phyloP scores from a whole-genome alignment of 1,140 invertebrate genomes.

The Eumeta japonica region DNA sequence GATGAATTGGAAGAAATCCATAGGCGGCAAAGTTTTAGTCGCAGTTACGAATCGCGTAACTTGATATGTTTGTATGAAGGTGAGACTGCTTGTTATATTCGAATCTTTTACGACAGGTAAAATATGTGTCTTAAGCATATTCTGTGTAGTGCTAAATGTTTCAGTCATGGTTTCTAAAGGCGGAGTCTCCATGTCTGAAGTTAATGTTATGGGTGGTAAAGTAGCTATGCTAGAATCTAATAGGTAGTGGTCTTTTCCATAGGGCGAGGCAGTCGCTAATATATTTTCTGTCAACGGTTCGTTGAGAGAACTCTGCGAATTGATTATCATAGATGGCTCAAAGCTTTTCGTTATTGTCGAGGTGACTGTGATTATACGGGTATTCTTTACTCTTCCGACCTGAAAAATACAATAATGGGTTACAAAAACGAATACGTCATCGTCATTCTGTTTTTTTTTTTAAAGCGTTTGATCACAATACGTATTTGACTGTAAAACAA shows the following conservation, averaged over 20 bases:
- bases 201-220: conserved; percentile 74
- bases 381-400: conserved; percentile 84
- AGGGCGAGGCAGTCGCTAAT: conserved; percentile 72
- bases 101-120: conserved; percentile 73
- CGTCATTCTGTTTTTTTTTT: background rate
- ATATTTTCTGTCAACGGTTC: conserved; percentile 85
- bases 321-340: conserved; percentile 60
- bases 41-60: conserved; percentile 82
- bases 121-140: conserved; percentile 82
- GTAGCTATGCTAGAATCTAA: conserved; percentile 78
- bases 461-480: too few species aligned
- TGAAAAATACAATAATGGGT: conserved; percentile 36
- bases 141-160: conserved; percentile 85
- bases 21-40: conserved; percentile 82
- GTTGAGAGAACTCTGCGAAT: conserved; percentile 60
- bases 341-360: conserved; percentile 77
- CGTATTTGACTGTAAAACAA: too few species aligned
- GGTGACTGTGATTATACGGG: conserved; percentile 80
- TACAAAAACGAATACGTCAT: conserved; percentile 2
- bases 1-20: conserved; percentile 82
- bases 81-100: conserved; percentile 71
- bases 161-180: conserved; percentile 85
- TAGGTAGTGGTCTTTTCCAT: conserved; percentile 69
- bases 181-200: conserved; percentile 72
- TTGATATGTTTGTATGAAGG: conserved; percentile 84